A percentile compares a stretch with the other conserved stretches of the same genome.
Conservation (phyloP, 2,797 vertebrate species). For the Betta splendens region DNA sequence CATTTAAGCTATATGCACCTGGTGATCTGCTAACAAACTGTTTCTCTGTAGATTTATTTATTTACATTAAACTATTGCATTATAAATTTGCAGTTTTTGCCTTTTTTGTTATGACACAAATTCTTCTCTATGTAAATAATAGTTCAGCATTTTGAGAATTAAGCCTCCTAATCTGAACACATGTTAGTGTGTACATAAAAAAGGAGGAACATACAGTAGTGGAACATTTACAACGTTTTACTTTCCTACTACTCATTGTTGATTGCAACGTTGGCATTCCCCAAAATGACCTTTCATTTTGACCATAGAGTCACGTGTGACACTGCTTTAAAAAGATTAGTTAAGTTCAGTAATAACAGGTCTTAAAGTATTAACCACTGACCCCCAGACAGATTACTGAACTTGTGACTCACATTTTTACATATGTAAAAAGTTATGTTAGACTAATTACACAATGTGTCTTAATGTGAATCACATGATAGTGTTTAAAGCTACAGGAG, state of each 20-base stretch:
- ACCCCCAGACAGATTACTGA: slow-evolving; percentile 11
- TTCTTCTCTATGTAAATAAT: no score
- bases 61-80: neutral
- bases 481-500: slow-evolving; percentile 48
- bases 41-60: neutral
- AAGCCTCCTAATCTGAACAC: neutral
- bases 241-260: no score
- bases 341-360: no score
- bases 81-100: neutral
- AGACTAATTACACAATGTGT: slow-evolving; percentile 14
- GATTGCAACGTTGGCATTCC: neutral
- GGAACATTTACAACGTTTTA: no score
- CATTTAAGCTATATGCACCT: neutral
- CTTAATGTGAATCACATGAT: slow-evolving; percentile 66
- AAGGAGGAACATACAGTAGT: no score
- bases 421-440: no score
- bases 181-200: slow-evolving; percentile 12
- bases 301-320: slow-evolving; percentile 15
- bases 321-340: no score
- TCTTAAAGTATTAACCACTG: slow-evolving; percentile 6
- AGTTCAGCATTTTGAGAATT: slow-evolving; percentile 1
- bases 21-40: neutral
- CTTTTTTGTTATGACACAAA: no score
- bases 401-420: no score
- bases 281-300: neutral